Evolutionary conservation across 2,888 invertebrate genomes (phyloP), one percentile per base, ranked within the genome.

Genomic region (Clepsis dumicolana): DNA sequence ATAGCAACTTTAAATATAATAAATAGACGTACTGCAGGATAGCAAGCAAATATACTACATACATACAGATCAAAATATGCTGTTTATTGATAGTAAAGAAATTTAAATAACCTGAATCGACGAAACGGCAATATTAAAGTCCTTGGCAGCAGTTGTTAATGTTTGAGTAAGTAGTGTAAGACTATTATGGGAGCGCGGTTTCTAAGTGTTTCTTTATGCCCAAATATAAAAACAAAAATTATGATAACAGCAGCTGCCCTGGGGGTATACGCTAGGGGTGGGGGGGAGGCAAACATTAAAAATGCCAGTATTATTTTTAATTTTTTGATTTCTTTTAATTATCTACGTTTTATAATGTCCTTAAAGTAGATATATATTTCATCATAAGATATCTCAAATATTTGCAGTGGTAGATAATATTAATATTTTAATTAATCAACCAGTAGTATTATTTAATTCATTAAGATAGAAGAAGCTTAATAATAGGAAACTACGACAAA

Each of bases 271-370:
- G 74, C 82, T 85, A 85, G 71, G 75, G 89, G 85, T n/a, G 75
- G 71, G 82, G 77, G 78, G 78, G 75, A 77, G 79, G 80, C 77
- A 76, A 87, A 80, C 87, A 93, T 92, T 93, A 91, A 94, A 94
- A 94, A 93, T 93, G 91, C 92, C 88, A 90, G 84, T 87, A 64
- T 73, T 91, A 89, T 92, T 92, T 94, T 93, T 87, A 93, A 93
- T 90, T 89, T 93, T 94, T 94, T 91, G 93, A 93, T 93, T 93
- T 92, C 93, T 94, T 94, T 94, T 94, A 93, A 93, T 94, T 94
- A 94, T 94, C 94, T 94, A 94, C 94, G 94, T 90, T 94, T 93
- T 91, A 94, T 94, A 94, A 94, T 94, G 94, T 94, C 91, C 94
- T 94, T 94, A 94, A 89, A 93, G 93, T 94, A 94, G 93, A 94